A percentile compares a stretch with the other conserved stretches of the same genome.
phyloP scores from a whole-genome alignment of 92 coral and sea anemone genomes.

The Parazoanthus swiftii region DNA sequence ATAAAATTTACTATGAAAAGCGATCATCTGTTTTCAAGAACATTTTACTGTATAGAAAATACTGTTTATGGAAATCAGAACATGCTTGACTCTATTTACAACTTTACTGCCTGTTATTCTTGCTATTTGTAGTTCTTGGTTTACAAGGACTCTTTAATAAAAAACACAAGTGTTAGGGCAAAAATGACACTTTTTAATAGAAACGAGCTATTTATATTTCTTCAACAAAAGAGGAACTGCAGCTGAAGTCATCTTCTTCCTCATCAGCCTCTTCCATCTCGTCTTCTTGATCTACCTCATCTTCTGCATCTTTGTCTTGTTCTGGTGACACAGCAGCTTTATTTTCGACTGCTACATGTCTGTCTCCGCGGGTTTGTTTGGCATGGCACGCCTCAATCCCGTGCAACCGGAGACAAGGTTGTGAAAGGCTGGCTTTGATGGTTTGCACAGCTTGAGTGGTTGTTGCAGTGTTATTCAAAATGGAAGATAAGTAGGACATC shows the following conservation, averaged over 20 bases:
- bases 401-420: slow-evolving; percentile 44
- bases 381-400: slow-evolving; percentile 46
- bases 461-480: slow-evolving; percentile 12
- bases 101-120: too few species aligned
- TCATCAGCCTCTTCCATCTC: slow-evolving; percentile 33
- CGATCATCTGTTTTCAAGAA: slow-evolving; percentile 24
- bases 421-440: slow-evolving; percentile 21
- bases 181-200: neutral
- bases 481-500: slow-evolving; percentile 13
- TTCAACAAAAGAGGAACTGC: slow-evolving; percentile 41
- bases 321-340: slow-evolving; percentile 48
- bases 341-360: slow-evolving; percentile 48
- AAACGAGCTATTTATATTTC: neutral
- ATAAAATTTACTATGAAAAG: slow-evolving; percentile 29
- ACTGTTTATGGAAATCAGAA: slow-evolving; percentile 25
- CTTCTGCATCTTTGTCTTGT: slow-evolving; percentile 38
- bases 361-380: slow-evolving; percentile 40
- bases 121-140: too few species aligned
- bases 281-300: slow-evolving; percentile 41
- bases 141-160: slow-evolving; percentile 13
- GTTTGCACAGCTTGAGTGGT: slow-evolving; percentile 32
- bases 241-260: slow-evolving; percentile 26
- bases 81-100: slow-evolving; percentile 24
- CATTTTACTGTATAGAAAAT: slow-evolving; percentile 9
- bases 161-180: slow-evolving; percentile 28